Base-by-base conservation (phyloP, 2,797 vertebrate genomes). In the Sebastes steindachneri region DNA sequence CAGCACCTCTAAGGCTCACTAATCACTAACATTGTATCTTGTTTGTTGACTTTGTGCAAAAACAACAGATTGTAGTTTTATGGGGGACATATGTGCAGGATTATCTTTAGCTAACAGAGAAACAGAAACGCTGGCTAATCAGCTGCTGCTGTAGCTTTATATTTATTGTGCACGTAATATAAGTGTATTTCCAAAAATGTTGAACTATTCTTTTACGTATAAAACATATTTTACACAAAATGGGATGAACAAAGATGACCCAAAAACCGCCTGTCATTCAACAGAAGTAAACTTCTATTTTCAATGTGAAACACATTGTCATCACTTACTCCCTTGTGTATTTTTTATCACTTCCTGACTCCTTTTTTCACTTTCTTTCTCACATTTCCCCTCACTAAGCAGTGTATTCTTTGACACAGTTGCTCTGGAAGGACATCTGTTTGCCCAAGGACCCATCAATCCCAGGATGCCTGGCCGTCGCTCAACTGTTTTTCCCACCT, bases 401-500 rank as follows among this genome's bases (percentile, higher is more conserved):
- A 64, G 35, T 80, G 23, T 65, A 83, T 73, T 89, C 78, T 82
- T 80, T 75, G 19, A 67, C 83, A 84, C 79, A 28, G 75, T 87
- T 75, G 83, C 67, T 75, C 84, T 77, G 76, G 71, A 90, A 80
- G 84, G 89, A 85, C 88, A 90, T 82, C 68, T 81, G 80, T 82
- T 90, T 86, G 79, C 79, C 81, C 73, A 69, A 76, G 77, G 64
- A 89, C 67, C 83, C 80, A 91, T 92, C 88, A 82, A 84, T 89
- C 90, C 90, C 90, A 87, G 77, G 75, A 88, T 88, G 86, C 86
- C 68, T 86, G 86, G 79, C 84, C 25, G 26, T 78, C 21, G 62
- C 73, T 66, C 83, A 80, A 67, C 75, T 77, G 68, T 78, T 85
- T 71, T 91, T 90, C 87, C 87, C 83, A 83, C 80, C 85, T 80